Conservation (phyloP, 2,888 invertebrate species). For the Tipula confusa region DNA sequence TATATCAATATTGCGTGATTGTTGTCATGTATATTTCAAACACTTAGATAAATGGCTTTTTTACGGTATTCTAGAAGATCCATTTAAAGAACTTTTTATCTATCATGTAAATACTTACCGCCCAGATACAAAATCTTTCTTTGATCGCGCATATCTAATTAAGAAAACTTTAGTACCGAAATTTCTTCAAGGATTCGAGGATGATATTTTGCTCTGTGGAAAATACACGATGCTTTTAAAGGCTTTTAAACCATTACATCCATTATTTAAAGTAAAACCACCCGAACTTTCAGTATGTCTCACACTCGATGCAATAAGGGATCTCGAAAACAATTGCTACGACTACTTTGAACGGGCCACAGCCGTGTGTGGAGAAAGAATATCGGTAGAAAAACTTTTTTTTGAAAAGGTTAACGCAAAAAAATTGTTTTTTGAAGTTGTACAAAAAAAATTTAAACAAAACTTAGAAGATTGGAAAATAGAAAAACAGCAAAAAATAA, state of each 20-base stretch:
- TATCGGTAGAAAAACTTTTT: constrained; percentile 53
- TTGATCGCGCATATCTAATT: constrained; percentile 46
- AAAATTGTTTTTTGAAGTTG: constrained; percentile 54
- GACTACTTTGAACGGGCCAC: constrained; percentile 40
- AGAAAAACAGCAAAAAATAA: constrained; percentile 39
- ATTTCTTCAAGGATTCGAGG: constrained; percentile 60
- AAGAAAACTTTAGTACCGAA: constrained; percentile 55
- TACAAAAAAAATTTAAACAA: constrained; percentile 46
- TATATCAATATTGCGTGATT: constrained; percentile 44
- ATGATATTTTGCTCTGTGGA: constrained; percentile 67
- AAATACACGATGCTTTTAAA: constrained; percentile 68
- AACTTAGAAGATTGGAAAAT: constrained; percentile 44
- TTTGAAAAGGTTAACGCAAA: constrained; percentile 51
- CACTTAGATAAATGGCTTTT: constrained; percentile 77
- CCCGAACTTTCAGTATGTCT: constrained; percentile 46
- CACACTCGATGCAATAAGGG: constrained; percentile 42
- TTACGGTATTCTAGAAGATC: constrained; percentile 76
- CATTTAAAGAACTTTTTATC: constrained; percentile 81
- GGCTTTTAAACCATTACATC: constrained; percentile 60
- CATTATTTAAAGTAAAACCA: constrained; percentile 42
- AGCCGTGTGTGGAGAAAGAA: constrained; percentile 51
- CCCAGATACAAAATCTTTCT: constrained; percentile 46
- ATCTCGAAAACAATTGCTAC: constrained; percentile 38
- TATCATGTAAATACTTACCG: constrained; percentile 42
- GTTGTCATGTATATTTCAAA: constrained; percentile 46